A percentile compares a stretch with the other conserved stretches of the same genome.
phyloP scores from a whole-genome alignment of 2,888 invertebrate species.

The Eurois occulta region DNA sequence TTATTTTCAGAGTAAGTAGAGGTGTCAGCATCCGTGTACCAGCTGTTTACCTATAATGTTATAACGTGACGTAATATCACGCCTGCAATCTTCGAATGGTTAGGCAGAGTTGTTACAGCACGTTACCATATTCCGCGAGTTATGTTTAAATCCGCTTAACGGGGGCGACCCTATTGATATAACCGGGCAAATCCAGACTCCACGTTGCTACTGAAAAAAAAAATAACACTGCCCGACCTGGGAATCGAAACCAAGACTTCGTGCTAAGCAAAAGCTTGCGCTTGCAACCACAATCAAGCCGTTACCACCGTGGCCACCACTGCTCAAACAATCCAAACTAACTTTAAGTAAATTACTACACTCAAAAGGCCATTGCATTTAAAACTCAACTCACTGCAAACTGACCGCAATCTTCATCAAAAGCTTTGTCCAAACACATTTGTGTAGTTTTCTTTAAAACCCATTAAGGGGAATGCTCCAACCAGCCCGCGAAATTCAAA shows the following conservation, averaged over 20 bases:
- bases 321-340: not conserved
- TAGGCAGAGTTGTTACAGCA: not conserved
- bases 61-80: not conserved
- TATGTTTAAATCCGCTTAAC: not conserved
- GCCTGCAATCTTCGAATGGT: not conserved
- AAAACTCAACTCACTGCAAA: not conserved
- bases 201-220: not conserved
- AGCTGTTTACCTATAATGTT: not conserved
- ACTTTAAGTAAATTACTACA: not conserved
- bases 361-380: not conserved
- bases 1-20: not conserved
- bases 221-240: not conserved
- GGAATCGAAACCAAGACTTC: not conserved
- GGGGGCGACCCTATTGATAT: not conserved
- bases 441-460: not conserved
- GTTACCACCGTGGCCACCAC: not conserved
- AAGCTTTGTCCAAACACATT: not conserved
- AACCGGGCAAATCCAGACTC: not conserved
- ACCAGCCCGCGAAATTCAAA: too few relatives aligned
- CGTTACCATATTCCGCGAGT: not conserved
- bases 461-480: too few relatives aligned
- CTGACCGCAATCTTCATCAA: not conserved
- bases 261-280: not conserved
- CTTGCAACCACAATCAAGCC: not conserved
- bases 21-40: not conserved